phyloP scores from a whole-genome alignment of 1,140 invertebrate species.

The Hormaphis cornu region DNA sequence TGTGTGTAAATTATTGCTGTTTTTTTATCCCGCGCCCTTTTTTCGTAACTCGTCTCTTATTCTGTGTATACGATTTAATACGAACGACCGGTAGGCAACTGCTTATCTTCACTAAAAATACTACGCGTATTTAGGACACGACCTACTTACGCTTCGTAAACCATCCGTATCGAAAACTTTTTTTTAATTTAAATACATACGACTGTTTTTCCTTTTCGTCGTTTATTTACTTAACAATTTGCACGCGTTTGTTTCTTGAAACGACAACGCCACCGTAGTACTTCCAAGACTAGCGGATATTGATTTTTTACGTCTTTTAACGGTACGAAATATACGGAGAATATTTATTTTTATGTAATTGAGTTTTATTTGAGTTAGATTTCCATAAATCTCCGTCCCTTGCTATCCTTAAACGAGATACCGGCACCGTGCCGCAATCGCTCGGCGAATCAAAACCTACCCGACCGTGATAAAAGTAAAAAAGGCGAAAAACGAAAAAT shows the following conservation, averaged over 20 bases:
- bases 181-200: slow-evolving; percentile 17
- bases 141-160: too few species aligned
- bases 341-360: slow-evolving; percentile 12
- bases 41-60: too few species aligned
- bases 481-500: too few species aligned
- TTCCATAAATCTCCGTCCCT: not conserved
- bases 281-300: too few species aligned
- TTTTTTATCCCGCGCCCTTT: too few species aligned
- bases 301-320: slow-evolving; percentile 19
- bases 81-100: too few species aligned
- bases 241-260: not conserved
- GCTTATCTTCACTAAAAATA: too few species aligned
- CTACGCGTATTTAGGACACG: too few species aligned
- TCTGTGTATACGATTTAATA: too few species aligned
- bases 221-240: slow-evolving; percentile 5
- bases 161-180: not conserved
- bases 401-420: not conserved
- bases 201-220: not conserved
- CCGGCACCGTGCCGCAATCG: not conserved
- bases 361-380: slow-evolving; percentile 19
- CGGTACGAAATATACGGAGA: not conserved
- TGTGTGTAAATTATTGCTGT: too few species aligned
- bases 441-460: not conserved
- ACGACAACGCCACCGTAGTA: not conserved
- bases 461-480: not conserved